These are phyloP conservation scores for Musca vetustissima DNA, from an alignment of 1,140 invertebrate species.

Conservation along the genomic window DNA sequence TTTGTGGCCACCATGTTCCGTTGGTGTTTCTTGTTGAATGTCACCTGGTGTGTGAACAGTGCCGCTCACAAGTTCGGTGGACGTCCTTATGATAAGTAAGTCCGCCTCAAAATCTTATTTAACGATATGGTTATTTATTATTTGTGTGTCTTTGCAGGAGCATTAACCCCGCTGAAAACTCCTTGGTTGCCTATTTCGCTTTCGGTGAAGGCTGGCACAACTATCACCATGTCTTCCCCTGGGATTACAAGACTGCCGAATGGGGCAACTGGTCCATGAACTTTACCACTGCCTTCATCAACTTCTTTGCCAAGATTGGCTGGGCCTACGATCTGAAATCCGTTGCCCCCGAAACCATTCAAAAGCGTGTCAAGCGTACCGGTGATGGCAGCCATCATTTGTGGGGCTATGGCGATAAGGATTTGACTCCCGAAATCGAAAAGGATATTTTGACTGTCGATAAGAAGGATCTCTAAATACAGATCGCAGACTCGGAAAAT, in stretches of 20 bases:
- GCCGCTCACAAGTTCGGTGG: slow-evolving; percentile 87
- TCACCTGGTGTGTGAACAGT: slow-evolving; percentile 93
- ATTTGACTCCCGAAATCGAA: slow-evolving; percentile 66
- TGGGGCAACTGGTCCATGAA: slow-evolving; percentile 76
- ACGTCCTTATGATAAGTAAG: slow-evolving; percentile 84
- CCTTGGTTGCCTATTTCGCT: slow-evolving; percentile 66
- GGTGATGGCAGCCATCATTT: slow-evolving; percentile 74
- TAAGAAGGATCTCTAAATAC: slow-evolving; percentile 47
- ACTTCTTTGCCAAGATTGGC: slow-evolving; percentile 77
- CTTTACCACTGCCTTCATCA: slow-evolving; percentile 79
- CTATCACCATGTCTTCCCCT: slow-evolving; percentile 90
- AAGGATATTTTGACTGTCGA: slow-evolving; percentile 63
- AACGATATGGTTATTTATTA: background rate
- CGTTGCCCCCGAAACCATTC: slow-evolving; percentile 68
- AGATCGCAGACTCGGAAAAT: background rate
- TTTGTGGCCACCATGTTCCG: slow-evolving; percentile 79
- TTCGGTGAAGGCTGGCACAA: slow-evolving; percentile 89
- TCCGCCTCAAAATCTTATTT: slow-evolving; percentile 31
- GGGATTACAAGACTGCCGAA: slow-evolving; percentile 85
- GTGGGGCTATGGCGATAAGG: slow-evolving; percentile 80
- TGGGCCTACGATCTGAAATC: slow-evolving; percentile 85
- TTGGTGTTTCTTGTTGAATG: slow-evolving; percentile 81
- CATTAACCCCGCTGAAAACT: slow-evolving; percentile 74
- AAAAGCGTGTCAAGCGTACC: slow-evolving; percentile 67
- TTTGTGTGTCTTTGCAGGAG: slow-evolving; percentile 54